phyloP scores from a whole-genome alignment of 1,140 invertebrate genomes.

The Drosophila sp. region DNA sequence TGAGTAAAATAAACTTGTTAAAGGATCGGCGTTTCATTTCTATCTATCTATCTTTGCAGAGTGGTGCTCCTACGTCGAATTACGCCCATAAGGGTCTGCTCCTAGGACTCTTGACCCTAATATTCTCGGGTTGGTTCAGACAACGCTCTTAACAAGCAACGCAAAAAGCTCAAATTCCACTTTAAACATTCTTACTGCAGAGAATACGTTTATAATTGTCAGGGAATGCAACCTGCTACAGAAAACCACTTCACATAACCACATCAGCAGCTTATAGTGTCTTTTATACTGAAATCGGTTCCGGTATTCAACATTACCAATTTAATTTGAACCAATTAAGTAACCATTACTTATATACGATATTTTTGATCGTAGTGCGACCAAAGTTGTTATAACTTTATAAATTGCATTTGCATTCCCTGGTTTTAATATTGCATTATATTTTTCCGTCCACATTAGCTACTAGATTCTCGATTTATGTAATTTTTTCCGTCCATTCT shows the following conservation, averaged over 20 bases:
- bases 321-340: background rate
- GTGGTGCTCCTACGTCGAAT: slow-evolving; percentile 31
- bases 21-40: background rate
- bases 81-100: background rate
- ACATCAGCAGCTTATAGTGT: background rate
- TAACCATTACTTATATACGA: background rate
- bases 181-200: slow-evolving; percentile 24
- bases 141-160: slow-evolving; percentile 20
- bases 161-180: background rate
- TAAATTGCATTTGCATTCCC: background rate
- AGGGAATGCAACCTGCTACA: background rate
- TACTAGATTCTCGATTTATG: background rate
- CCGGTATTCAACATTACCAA: background rate
- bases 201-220: background rate
- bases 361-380: background rate
- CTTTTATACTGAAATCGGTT: background rate
- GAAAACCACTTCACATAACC: background rate
- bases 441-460: background rate
- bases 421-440: background rate
- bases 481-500: background rate
- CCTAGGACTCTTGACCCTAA: background rate
- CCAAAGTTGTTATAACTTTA: background rate
- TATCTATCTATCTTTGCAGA: slow-evolving; percentile 40
- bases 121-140: slow-evolving; percentile 1
- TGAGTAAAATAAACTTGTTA: slow-evolving; percentile 85